Evolutionary conservation across 2,113 vertebrate species (phyloP), one percentile per base, ranked within the genome.

Genomic region (Solea senegalensis): DNA sequence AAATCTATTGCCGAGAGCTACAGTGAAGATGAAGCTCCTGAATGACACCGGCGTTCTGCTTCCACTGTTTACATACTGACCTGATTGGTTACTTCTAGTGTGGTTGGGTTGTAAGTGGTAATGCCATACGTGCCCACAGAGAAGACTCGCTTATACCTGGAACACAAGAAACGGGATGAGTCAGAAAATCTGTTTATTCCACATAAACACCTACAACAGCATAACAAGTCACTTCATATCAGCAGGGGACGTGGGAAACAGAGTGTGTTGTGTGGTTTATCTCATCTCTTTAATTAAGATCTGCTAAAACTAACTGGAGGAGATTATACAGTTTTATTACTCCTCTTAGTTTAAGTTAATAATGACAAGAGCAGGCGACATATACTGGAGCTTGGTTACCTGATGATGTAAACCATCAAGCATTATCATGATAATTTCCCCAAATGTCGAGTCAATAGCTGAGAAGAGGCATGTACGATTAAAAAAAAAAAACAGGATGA

Each of bases 81-180:
- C 98, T 99, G 98, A 95, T 99, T 99, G 72, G 98, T 99, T 92
- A 99, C 95, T 96, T 99, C 98, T 91, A 99, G 89, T 0, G 97
- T 99, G 74, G 95, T 94, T 8, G 98, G 98, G 90, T 99, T 99
- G 83, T 99, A 99, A 0, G 98, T 99, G 86, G 97, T 98, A 80
- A 99, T 94, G 77, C 96, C 97, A 87, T 98, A 96, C 27, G 95
- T 97, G 86, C 98, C 98, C 84, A 99, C 93, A 13, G 98, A 99
- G 93, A 99, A 99, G 65, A 99, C 97, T 80, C 97, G 91, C 70
- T 99, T 99, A 86, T 99, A 99, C 91, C 97, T 99, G 84, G 54
- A 90, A 85, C 27, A 86, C 16, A 82, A 46, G 49, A 89, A 34
- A 26, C 9, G 51, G 27, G 57, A 44, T 85, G 63, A 91, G 76